Evolutionary conservation across 1,140 invertebrate species (phyloP).

Genomic region (Drosophila miranda): DNA sequence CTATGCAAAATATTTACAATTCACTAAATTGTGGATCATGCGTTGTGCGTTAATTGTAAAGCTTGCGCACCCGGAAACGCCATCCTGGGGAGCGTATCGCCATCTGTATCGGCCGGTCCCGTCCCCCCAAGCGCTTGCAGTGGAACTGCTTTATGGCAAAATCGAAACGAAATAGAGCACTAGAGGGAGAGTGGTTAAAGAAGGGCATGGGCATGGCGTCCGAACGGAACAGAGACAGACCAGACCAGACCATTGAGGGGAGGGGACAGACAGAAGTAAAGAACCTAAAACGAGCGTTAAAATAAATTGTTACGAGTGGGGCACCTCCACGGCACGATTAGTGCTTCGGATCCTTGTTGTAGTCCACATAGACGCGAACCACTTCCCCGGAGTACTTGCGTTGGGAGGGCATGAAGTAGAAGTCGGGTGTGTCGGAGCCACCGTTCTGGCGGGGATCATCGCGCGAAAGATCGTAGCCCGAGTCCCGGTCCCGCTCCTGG

Average conservation of each 20-base stretch:
- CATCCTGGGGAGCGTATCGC: constrained; percentile 16
- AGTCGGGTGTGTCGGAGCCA: constrained; percentile 88
- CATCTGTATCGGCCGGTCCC: not conserved
- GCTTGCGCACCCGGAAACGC: constrained; percentile 49
- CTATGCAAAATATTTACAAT: no score
- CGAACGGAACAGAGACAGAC: no score
- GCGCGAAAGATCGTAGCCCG: constrained; percentile 64
- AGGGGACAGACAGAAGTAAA: not conserved
- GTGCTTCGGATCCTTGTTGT: constrained; percentile 85
- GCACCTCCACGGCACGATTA: constrained; percentile 69
- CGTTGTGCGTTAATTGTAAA: constrained; percentile 55
- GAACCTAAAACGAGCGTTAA: constrained; percentile 58
- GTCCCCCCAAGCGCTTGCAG: constrained; percentile 4
- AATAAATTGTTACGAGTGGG: constrained; percentile 38
- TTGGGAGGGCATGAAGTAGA: constrained; percentile 97
- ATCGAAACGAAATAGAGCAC: constrained; percentile 61
- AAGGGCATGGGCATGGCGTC: not conserved
- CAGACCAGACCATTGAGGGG: no score
- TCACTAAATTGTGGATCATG: constrained; percentile 65
- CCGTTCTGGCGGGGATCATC: constrained; percentile 77
- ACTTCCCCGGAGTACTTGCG: constrained; percentile 96
- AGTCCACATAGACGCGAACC: constrained; percentile 94
- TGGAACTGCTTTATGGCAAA: constrained; percentile 69
- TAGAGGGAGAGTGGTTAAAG: constrained; percentile 9
- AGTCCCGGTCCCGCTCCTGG: constrained; percentile 54